phyloP scores from a whole-genome alignment of 1,140 invertebrate species.

The Hyles euphorbiae region DNA sequence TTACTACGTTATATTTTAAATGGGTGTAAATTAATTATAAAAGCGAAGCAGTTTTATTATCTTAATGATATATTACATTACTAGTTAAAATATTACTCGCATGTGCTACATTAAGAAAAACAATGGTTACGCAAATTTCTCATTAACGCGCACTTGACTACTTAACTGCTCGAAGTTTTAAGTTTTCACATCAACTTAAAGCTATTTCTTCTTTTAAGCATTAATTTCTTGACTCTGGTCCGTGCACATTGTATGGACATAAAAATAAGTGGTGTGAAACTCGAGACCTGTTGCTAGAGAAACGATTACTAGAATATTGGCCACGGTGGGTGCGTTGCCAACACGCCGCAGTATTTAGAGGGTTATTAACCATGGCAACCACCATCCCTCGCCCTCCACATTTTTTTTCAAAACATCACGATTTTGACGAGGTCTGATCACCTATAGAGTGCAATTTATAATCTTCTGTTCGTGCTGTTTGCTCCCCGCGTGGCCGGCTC shows the following conservation, averaged over 20 bases:
- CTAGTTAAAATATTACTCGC: no score
- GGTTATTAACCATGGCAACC: slow-evolving; percentile 71
- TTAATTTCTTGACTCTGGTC: slow-evolving; percentile 19
- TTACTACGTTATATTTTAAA: no score
- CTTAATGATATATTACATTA: no score
- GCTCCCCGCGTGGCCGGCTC: slow-evolving; percentile 22
- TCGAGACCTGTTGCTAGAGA: slow-evolving; percentile 58
- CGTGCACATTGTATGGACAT: slow-evolving; percentile 23
- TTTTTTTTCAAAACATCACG: slow-evolving; percentile 60
- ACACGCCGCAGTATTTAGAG: slow-evolving; percentile 33
- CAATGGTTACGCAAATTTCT: no score
- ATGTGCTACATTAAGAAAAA: no score
- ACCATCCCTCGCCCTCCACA: slow-evolving; percentile 45
- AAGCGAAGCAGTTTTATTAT: no score
- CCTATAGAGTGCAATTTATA: slow-evolving; percentile 60
- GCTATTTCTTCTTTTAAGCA: slow-evolving; percentile 28
- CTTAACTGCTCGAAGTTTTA: no score
- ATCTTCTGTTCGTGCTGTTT: slow-evolving; percentile 52
- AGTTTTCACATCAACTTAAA: slow-evolving; percentile 13
- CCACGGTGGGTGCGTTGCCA: slow-evolving; percentile 15
- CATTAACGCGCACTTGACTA: no score
- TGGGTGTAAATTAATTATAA: no score
- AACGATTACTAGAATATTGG: slow-evolving; percentile 28
- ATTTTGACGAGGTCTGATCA: slow-evolving; percentile 62
- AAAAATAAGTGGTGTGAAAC: slow-evolving; percentile 33